phyloP scores from a whole-genome alignment of 35 echinoderm and acorn worm genomes.

The Ophiothrix spiculata region DNA sequence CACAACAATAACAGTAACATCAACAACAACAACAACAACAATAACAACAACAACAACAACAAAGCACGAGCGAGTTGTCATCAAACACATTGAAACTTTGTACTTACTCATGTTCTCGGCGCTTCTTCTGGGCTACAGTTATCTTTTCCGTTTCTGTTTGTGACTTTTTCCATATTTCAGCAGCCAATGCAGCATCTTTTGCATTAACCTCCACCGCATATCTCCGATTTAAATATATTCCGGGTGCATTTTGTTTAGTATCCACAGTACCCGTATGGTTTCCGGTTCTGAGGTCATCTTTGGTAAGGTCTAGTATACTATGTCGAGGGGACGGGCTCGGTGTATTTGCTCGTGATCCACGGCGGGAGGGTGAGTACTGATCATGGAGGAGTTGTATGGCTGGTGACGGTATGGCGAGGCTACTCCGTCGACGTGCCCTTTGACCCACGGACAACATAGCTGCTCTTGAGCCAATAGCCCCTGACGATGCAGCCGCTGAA shows the following conservation, averaged over 20 bases:
- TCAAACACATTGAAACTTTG: neutral
- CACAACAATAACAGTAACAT: too few relatives aligned
- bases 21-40: too few relatives aligned
- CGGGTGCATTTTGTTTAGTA: constrained; percentile 23
- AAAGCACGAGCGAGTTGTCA: neutral
- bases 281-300: constrained; percentile 13
- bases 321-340: neutral
- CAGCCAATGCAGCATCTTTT: constrained; percentile 70
- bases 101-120: constrained; percentile 77
- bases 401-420: neutral
- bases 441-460: constrained; percentile 29
- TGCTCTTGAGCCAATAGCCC: constrained; percentile 33
- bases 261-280: constrained; percentile 20
- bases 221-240: constrained; percentile 56
- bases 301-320: neutral
- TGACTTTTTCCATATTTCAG: constrained; percentile 72
- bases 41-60: neutral
- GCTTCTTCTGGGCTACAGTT: constrained; percentile 54
- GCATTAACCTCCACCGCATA: constrained; percentile 68
- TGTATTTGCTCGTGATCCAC: neutral
- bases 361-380: constrained; percentile 17
- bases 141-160: constrained; percentile 51
- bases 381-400: neutral
- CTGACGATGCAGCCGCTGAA: constrained; percentile 14
- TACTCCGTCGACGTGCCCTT: constrained; percentile 23